Evolutionary conservation across 1,140 invertebrate genomes (phyloP), one percentile per base, ranked within the genome.

Genomic region (Eciton burchellii): DNA sequence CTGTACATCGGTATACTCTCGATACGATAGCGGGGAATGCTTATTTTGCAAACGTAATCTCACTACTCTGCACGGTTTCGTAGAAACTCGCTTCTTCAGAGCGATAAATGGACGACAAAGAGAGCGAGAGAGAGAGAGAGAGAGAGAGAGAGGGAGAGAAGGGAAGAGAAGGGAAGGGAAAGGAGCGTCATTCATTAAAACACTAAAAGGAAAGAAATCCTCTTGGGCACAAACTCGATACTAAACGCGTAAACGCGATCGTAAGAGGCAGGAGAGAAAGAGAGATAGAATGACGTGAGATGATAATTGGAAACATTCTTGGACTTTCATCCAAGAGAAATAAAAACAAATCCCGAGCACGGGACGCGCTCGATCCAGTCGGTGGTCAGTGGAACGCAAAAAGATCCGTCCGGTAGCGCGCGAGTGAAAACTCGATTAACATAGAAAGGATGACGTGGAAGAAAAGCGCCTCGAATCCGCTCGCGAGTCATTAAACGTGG

Each of bases 401-500:
- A 81, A 81, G 66, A 56, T 62, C 29, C 45, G 16, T 43, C 6
- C 62, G 52, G 60, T 62, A 52, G 29, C 54, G 49, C 71, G 24
- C 26, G 41, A 63, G 45, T 57, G 66, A 82, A 63, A 59, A 82
- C 57, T 71, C 43, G 35, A 82, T 71, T 82, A 72, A 60, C 19
- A 81, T 60, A 35, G 65, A 71, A 84, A 72, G 77, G 49, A 63
- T 71, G 65, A 82, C 57, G 41, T 29, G 41, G 26, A 81, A 57
- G 73, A 73, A 65, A 60, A 56, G 79, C 73, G 47, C 62, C n/a
- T 35, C 63, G 81, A 76, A 16, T 66, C 47, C 54, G 72, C 77
- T 87, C 45, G 72, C 63, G 81, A 83, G 16, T 83, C 84, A 73
- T 86, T 87, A 87, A 16, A 59, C 81, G 81, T 11, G 35, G 52